Conservation (phyloP, 2,888 invertebrate species). For the Xylophagus ater region DNA sequence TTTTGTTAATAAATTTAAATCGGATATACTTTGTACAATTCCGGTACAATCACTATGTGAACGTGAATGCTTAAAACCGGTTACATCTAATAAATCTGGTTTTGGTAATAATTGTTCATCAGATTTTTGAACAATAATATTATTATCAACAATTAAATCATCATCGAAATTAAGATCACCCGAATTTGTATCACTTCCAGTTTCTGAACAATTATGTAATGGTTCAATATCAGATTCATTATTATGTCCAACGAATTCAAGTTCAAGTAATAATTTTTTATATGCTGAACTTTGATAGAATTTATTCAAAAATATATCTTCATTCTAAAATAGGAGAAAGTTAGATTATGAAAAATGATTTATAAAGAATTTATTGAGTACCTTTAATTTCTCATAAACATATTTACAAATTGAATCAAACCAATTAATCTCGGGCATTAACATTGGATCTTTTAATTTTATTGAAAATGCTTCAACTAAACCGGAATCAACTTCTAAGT, state of each 20-base stretch:
- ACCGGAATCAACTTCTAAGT: conserved; percentile 19
- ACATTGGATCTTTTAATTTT: conserved; percentile 18
- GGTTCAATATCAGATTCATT: conserved; percentile 13
- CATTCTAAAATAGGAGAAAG: conserved; percentile 16
- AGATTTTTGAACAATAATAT: conserved; percentile 2
- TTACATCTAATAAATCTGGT: conserved; percentile 15
- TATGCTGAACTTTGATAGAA: conserved; percentile 22
- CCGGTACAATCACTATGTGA: conserved; percentile 23
- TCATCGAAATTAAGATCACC: conserved; percentile 20
- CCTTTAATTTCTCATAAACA: conserved; percentile 22
- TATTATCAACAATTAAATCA: conserved; percentile 12
- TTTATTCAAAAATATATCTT: conserved; percentile 21
- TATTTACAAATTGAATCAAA: conserved; percentile 23
- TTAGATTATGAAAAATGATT: not conserved
- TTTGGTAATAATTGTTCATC: conserved; percentile 4
- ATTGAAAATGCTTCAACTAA: conserved; percentile 20
- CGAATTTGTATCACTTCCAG: conserved; percentile 20
- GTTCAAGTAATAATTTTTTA: conserved; percentile 19
- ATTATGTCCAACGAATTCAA: conserved; percentile 18
- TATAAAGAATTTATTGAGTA: not conserved
- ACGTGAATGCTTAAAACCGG: conserved; percentile 19
- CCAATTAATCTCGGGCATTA: conserved; percentile 19
- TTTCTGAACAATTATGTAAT: conserved; percentile 13
- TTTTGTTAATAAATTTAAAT: conserved; percentile 5
- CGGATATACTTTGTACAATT: conserved; percentile 12